These are phyloP conservation scores for Gasteruption jaculator DNA, from an alignment of 2,888 invertebrate genomes.

Conservation along the genomic window DNA sequence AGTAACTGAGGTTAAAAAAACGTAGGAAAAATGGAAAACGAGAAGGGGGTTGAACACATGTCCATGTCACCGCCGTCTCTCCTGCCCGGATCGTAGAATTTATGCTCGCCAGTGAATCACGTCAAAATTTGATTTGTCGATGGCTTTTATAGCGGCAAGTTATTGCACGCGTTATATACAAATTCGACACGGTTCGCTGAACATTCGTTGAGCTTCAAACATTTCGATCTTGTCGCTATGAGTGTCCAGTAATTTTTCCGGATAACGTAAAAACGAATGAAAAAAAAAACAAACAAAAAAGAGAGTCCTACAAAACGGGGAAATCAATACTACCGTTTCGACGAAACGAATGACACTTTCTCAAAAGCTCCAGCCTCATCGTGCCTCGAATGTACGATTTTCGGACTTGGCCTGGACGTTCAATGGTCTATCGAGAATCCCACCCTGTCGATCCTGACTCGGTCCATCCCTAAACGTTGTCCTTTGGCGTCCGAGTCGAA, in stretches of 20 bases:
- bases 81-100: slow-evolving; percentile 45
- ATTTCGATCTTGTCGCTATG: slow-evolving; percentile 35
- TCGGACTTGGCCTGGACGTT: too few species aligned
- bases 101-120: slow-evolving; percentile 51
- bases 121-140: slow-evolving; percentile 53
- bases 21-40: too few species aligned
- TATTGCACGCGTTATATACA: slow-evolving; percentile 49
- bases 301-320: too few species aligned
- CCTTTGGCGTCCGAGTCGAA: too few species aligned
- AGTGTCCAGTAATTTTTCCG: slow-evolving; percentile 25
- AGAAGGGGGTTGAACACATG: slow-evolving; percentile 51
- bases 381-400: too few species aligned
- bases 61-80: slow-evolving; percentile 49
- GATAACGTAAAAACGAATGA: slow-evolving; percentile 21
- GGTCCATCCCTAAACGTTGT: too few species aligned
- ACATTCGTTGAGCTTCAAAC: slow-evolving; percentile 22
- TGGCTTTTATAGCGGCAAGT: slow-evolving; percentile 52
- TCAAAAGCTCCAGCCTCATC: too few species aligned
- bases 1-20: too few species aligned
- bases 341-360: too few species aligned
- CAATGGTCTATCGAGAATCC: too few species aligned
- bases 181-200: slow-evolving; percentile 31
- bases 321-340: too few species aligned
- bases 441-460: too few species aligned
- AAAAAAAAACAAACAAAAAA: neutral